Conservation (phyloP, 1,140 invertebrate genomes). For the Leptinotarsa lineolata region DNA sequence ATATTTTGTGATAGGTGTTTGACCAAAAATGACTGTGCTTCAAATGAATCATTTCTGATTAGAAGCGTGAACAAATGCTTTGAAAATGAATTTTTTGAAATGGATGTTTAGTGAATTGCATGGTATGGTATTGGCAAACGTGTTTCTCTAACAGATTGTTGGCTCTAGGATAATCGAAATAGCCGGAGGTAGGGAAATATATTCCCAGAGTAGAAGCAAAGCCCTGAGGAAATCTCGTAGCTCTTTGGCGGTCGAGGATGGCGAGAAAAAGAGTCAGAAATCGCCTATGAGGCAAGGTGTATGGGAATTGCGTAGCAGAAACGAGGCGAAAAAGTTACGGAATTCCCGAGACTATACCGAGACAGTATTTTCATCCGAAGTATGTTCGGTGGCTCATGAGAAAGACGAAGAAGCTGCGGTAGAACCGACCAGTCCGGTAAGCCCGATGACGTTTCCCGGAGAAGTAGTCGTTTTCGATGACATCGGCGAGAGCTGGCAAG, state of each 20-base stretch:
- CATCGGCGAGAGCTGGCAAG: constrained; percentile 76
- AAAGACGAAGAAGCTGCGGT: constrained; percentile 36
- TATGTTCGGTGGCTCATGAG: constrained; percentile 61
- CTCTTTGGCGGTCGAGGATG: constrained; percentile 57
- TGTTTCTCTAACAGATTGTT: constrained; percentile 4
- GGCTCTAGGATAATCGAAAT: constrained; percentile 82
- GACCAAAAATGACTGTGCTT: too few species aligned
- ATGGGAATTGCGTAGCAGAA: constrained; percentile 66
- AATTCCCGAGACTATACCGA: constrained; percentile 65
- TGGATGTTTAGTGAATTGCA: constrained; percentile 5
- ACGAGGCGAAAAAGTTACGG: constrained; percentile 60
- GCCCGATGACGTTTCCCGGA: constrained; percentile 57
- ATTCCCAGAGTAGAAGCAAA: constrained; percentile 81
- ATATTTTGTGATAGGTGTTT: too few species aligned
- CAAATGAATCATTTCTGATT: too few species aligned
- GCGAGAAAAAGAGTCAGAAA: constrained; percentile 63
- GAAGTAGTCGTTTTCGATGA: constrained; percentile 83
- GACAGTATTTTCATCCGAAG: constrained; percentile 68
- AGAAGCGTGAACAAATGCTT: too few species aligned
- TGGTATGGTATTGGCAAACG: background rate
- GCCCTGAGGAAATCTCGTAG: constrained; percentile 73
- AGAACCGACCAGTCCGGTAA: constrained; percentile 52
- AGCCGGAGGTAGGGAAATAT: constrained; percentile 83
- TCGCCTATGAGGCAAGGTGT: constrained; percentile 64
- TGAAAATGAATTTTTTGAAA: background rate